Evolutionary conservation across 2,888 invertebrate genomes (phyloP).

Genomic region (Drosophila subquinaria): DNA sequence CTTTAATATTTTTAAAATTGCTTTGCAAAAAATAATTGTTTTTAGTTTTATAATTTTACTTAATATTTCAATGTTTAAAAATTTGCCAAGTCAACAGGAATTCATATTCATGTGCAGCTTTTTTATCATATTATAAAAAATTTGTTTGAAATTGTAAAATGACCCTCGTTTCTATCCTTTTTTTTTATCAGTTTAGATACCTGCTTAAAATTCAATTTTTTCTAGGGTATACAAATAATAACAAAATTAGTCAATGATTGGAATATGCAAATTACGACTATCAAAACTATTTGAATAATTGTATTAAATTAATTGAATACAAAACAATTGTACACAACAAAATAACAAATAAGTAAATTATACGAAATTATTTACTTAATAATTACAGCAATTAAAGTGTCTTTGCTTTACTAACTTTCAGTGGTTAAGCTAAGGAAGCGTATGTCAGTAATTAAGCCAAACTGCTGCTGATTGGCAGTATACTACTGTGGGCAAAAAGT

Average conservation of each 20-base stretch:
- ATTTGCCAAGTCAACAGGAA: no score
- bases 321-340: conserved; percentile 14
- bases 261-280: conserved; percentile 48
- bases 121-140: no score
- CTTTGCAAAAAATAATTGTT: no score
- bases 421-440: not conserved
- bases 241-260: conserved; percentile 24
- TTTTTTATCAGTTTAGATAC: no score
- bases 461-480: not conserved
- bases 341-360: not conserved
- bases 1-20: no score
- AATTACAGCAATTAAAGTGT: not conserved
- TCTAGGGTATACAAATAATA: conserved; percentile 8
- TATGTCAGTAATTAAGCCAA: not conserved
- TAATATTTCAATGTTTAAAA: no score
- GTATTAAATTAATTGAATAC: conserved; percentile 6
- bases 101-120: no score
- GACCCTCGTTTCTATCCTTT: no score
- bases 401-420: not conserved
- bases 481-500: no score
- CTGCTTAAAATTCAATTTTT: no score
- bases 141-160: no score
- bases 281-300: conserved; percentile 7
- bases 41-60: no score
- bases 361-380: not conserved